Evolutionary conservation across 1,140 invertebrate species (phyloP), one percentile per base, ranked within the genome.

Genomic region (Leguminivora glycinivorella): DNA sequence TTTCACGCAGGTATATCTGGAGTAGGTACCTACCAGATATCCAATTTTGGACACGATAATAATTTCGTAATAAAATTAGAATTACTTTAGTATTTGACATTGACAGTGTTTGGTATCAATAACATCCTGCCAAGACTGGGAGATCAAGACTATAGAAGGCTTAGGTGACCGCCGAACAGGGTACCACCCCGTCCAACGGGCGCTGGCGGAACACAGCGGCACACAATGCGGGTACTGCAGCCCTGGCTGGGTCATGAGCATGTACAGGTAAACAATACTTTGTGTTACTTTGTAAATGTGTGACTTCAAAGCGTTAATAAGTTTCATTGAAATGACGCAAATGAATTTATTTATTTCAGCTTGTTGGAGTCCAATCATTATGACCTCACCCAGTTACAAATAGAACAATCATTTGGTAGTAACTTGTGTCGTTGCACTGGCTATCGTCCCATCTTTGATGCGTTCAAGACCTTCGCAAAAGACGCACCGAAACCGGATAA

Each of bases 341-440:
- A 43, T 17, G 9, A 43, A 5, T 6, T 17, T 38, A 38, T 43
- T 43, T 92, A 24, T 69, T 92, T 5, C 79, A 92, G 74, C 26
- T 63, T 63, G 17, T 25, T 63, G 17, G 58, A 29, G 26, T 26
- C 58, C 9, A 83, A 73, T 9, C 90, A 82, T 70, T 81, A 80
- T 4, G 47, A 69, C 19, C 74, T 93, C 31, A 94, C 93, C 0
- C 93, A 93, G 93, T 84, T 93, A 43, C 92, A 95, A 77, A 93
- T 96, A 25, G 95, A 96, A 78, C 92, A 95, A 75, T 93, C 93
- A 0, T 93, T 96, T 77, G 94, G 94, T 12, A 94, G 96, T 70
- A 97, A 97, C 81, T 90, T 96, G 24, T 97, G 96, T 76, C 93
- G 96, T n/a, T 97, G 96, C 79, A 97, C 96, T 1, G 96, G 96